These are phyloP conservation scores for Poecilia velifera DNA, from an alignment of 2,797 vertebrate species.

Conservation along the genomic window DNA sequence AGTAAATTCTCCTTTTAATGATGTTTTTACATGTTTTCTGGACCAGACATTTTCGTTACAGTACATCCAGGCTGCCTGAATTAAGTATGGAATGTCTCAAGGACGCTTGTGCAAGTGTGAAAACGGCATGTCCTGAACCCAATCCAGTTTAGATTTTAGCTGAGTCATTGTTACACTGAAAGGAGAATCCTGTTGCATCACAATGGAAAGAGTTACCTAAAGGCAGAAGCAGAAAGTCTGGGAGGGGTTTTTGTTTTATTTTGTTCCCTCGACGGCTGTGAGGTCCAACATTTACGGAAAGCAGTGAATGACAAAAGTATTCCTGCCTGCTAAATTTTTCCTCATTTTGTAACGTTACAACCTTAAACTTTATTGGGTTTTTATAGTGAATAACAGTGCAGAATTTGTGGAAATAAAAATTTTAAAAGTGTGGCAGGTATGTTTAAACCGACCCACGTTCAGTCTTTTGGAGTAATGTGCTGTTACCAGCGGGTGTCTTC, in stretches of 20 bases:
- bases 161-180: constrained; percentile 11
- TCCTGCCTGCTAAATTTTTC: not conserved
- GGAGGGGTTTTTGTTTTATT: not conserved
- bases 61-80: not conserved
- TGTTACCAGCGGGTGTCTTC: not conserved
- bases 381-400: not conserved
- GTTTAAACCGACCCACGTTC: not conserved
- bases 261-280: too few species aligned
- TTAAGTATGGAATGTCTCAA: not conserved
- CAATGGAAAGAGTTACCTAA: not conserved
- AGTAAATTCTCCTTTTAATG: not conserved
- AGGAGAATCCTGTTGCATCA: not conserved
- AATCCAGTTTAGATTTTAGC: not conserved
- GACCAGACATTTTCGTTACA: not conserved
- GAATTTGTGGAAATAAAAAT: not conserved
- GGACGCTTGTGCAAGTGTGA: not conserved
- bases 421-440: not conserved
- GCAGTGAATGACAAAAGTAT: not conserved
- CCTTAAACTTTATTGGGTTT: not conserved
- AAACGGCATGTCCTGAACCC: not conserved
- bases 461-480: not conserved
- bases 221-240: not conserved
- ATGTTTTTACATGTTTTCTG: not conserved
- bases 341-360: not conserved
- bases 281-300: not conserved